phyloP scores from a whole-genome alignment of 1,140 invertebrate genomes.

The Papilio helenus region DNA sequence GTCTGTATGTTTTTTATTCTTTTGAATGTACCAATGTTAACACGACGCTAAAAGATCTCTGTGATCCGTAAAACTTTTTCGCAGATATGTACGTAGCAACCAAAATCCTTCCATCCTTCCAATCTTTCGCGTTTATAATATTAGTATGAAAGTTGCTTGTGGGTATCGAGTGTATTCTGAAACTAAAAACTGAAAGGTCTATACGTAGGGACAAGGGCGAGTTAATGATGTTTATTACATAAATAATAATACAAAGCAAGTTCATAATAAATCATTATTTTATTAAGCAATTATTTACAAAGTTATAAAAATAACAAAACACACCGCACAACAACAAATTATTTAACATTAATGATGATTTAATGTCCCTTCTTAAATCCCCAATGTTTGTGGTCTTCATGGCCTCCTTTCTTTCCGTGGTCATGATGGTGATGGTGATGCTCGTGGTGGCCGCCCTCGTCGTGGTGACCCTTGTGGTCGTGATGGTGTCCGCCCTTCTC shows the following conservation, averaged over 20 bases:
- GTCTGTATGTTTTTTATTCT: too few species aligned
- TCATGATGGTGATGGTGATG: slow-evolving; percentile 84
- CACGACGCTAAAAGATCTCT: too few species aligned
- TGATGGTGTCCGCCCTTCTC: slow-evolving; percentile 85
- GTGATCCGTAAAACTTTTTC: too few species aligned
- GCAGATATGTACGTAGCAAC: too few species aligned
- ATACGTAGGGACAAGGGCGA: too few species aligned
- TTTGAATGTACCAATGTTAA: too few species aligned
- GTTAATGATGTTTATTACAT: not conserved
- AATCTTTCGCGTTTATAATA: too few species aligned
- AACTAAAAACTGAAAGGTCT: too few species aligned
- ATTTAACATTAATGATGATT: slow-evolving; percentile 36
- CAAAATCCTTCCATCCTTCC: too few species aligned
- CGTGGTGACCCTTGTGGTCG: slow-evolving; percentile 76
- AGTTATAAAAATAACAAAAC: slow-evolving; percentile 20
- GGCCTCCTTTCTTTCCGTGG: slow-evolving; percentile 85
- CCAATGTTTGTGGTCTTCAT: slow-evolving; percentile 81
- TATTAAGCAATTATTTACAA: slow-evolving; percentile 31
- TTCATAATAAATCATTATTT: slow-evolving; percentile 11
- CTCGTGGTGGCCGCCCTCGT: slow-evolving; percentile 83
- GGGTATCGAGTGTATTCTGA: too few species aligned
- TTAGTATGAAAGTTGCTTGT: too few species aligned
- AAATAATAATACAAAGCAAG: not conserved
- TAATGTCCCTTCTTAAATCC: slow-evolving; percentile 83
- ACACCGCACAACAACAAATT: slow-evolving; percentile 18